Base-by-base conservation (phyloP, 1,140 invertebrate genomes). In the Batillaria attramentaria region DNA sequence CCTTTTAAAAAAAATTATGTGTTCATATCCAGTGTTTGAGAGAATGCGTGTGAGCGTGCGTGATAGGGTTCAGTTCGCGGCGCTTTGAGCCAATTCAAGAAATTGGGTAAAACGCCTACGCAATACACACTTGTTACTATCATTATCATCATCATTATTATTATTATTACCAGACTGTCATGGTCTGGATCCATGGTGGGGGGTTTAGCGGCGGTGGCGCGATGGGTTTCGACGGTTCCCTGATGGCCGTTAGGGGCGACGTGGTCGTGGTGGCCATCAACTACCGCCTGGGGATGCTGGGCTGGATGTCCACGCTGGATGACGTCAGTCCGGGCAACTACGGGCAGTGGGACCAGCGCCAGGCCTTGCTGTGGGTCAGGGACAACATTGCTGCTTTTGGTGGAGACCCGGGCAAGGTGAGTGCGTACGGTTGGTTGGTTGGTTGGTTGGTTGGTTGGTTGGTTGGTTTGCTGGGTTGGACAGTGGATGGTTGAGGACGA, bases 221-320 rank as follows among this genome's bases (percentile, higher is more conserved):
- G 81, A 89, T 20, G 85, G 88, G 78, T 8, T 79, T 72, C n/a
- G 76, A 86, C 41, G 90, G 83, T 18, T 84, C 87, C 68, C 80
- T 84, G 33, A 66, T 91, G 28, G 85, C 88, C 20, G 79, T 81
- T 20, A 85, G 88, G 69, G 81, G 87, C 41, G 89, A 92, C 75
- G 84, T 92, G 8, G 88, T 93, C 31, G 88, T 93, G 0, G 90
- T 93, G 16, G 91, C 92, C n/a, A 87, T 92, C 20, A 92, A 93
- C 80, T 93, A 93, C 79, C 86, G 92, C n/a, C 86, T 93, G 88
- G 81, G 91, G 6, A 46, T 87, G 10, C 89, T 92, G 60, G 91
- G 83, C 39, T 93, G 93, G 74, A 83, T 93, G 43, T 92, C 93
- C 77, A 93, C 93, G 5, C 93, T 92, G 3, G 93, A 74, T n/a